Conservation (phyloP, 2,888 invertebrate species). For the Labia minor region DNA sequence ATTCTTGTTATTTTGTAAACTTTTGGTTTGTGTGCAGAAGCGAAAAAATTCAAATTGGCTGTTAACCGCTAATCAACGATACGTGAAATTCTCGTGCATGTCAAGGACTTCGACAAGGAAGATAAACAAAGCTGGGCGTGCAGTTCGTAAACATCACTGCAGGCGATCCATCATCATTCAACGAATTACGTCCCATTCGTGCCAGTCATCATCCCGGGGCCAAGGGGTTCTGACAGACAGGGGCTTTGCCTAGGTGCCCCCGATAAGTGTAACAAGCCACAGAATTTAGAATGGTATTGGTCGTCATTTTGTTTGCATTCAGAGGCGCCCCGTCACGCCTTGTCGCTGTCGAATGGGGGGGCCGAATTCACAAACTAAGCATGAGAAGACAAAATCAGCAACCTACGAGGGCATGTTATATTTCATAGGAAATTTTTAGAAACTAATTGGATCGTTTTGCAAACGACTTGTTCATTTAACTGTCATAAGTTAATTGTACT, state of each 20-base stretch:
- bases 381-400: neutral
- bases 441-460: too few relatives aligned
- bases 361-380: neutral
- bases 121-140: neutral
- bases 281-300: neutral
- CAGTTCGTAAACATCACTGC: neutral
- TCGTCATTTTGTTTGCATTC: conserved; percentile 1
- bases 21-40: too few relatives aligned
- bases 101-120: neutral
- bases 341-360: neutral
- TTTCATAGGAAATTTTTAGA: too few relatives aligned
- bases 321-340: neutral
- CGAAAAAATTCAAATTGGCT: neutral
- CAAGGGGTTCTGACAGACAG: neutral
- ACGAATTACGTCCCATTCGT: neutral
- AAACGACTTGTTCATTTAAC: too few relatives aligned
- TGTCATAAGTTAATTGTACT: too few relatives aligned
- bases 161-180: neutral
- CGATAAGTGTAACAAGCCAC: conserved; percentile 3
- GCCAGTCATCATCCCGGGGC: neutral
- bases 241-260: neutral
- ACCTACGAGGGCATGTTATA: neutral
- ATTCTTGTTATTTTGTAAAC: too few relatives aligned
- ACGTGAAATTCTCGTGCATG: neutral
- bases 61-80: neutral